Evolutionary conservation across 2,113 vertebrate genomes (phyloP), one percentile per base, ranked within the genome.

Genomic region (Laticauda laticaudata): DNA sequence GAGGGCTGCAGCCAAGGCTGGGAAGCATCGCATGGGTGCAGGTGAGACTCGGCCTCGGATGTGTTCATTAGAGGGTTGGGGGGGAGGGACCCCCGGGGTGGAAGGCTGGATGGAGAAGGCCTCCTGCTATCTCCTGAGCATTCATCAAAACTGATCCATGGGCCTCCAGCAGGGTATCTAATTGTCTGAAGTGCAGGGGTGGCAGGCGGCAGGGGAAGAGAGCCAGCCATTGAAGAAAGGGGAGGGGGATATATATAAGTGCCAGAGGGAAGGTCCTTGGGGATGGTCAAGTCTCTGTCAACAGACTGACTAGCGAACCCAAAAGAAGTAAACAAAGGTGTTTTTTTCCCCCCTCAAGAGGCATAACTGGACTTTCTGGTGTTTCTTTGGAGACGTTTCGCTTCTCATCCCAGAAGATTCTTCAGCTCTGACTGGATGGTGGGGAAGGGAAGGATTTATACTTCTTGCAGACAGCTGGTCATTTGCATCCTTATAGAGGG

Each of bases 41-140:
- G 24, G 81, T 89, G 29, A 55, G 87, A 43, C 90, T 88, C 2
- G 10, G 87, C 39, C 87, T 91, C 90, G 24, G 20, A 43, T 39
- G 45, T 29, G n/a, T 90, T 95, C 93, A 95, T 95, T 95, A 91
- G 54, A 23, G 15, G 94, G 53, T 48, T 34, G 4, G 85, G 4
- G 85, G 92, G 86, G 0, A 11, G 48, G 61, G 39, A 51, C 64
- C 54, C 92, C 92, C 9, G 48, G 92, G 39, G 20, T 0, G 59
- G 34, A 12, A n/a, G 89, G 57, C 23, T 24, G 88, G 54, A 88
- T 24, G 86, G 64, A 29, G 43, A 43, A 55, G 39, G 86, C 34
- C 54, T 29, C 18, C 92, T 5, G 69, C 69, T 26, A 57, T 2
- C 29, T 23, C 87, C 43, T 11, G 54, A 59, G 92, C 75, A 26